Conservation (phyloP, 2,888 invertebrate genomes). For the Craniophora ligustri region DNA sequence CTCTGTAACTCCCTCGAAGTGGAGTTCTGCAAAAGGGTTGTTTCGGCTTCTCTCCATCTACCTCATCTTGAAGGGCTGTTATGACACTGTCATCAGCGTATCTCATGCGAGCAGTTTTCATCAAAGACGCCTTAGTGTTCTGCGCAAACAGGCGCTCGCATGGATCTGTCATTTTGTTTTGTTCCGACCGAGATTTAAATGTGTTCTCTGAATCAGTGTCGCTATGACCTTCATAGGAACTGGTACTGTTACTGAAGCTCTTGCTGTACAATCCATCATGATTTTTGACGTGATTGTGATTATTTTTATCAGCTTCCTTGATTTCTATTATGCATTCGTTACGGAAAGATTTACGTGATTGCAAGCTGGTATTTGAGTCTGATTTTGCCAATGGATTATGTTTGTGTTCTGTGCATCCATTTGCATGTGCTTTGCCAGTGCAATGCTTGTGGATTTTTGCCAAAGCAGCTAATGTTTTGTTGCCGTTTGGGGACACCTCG, state of each 20-base stretch:
- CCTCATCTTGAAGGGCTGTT: conserved; percentile 75
- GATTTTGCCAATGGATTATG: conserved; percentile 81
- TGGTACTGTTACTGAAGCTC: conserved; percentile 89
- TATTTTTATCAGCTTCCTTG: conserved; percentile 73
- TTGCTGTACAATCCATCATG: conserved; percentile 77
- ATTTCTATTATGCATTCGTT: conserved; percentile 83
- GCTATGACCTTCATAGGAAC: conserved; percentile 90
- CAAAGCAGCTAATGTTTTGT: conserved; percentile 85
- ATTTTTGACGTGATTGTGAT: conserved; percentile 65
- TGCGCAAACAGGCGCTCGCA: conserved; percentile 87
- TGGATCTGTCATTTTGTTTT: conserved; percentile 74
- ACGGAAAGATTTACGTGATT: conserved; percentile 80
- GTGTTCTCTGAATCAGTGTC: conserved; percentile 90
- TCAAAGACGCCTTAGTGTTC: conserved; percentile 89
- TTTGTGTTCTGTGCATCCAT: conserved; percentile 89
- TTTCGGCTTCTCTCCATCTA: conserved; percentile 81
- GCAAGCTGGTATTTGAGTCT: conserved; percentile 82
- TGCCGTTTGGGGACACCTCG: conserved; percentile 81
- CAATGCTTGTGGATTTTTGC: conserved; percentile 92
- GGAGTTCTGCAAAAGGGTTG: conserved; percentile 76
- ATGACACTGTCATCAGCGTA: conserved; percentile 85
- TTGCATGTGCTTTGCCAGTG: conserved; percentile 93
- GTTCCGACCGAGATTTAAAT: conserved; percentile 73
- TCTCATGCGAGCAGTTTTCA: conserved; percentile 89
- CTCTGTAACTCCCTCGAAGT: conserved; percentile 79